Evolutionary conservation across 1,140 invertebrate genomes (phyloP), one percentile per base, ranked within the genome.

Genomic region (Heliothis virescens): DNA sequence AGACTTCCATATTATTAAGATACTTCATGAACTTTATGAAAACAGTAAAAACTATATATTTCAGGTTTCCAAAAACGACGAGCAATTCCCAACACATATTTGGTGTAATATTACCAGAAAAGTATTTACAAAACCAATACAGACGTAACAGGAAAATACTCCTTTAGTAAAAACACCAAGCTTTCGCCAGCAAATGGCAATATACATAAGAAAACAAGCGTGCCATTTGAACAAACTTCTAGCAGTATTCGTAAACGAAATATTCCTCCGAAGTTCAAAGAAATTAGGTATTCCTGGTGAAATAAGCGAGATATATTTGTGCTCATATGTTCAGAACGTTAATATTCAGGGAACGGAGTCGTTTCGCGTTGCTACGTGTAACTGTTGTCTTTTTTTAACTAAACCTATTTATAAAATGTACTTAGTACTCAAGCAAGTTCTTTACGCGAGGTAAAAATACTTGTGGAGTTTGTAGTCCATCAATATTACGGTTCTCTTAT

Each of bases 211-310:
- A 48, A 65, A 65, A 65, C 62, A 48, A 65, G 62, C n/a, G 7
- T n/a, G 62, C 41, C 62, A 65, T 65, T 65, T 11, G 11, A 65
- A 9, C 3, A 65, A 65, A 65, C n/a, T 65, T 65, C 62, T 13
- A 5, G 18, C n/a, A 65, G 12, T 18, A 65, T 47, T 18, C 41
- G 29, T 3, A n/a, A 21, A 47, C 62, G 41, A 65, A 65, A 48
- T 48, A 65, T 65, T 65, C 62, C 47, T 65, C 48, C 16, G 41
- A 48, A 65, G 9, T 65, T 59, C 57, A 26, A 65, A 16, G 41
- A 65, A 65, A 65, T 65, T 65, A 65, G 62, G 34, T 65, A 65
- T 65, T 65, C 62, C 9, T 10, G 15, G 62, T 47, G 47, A 65
- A 48, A 10, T 48, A 41, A 34, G 9, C n/a, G 62, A 48, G 62